Evolutionary conservation across 2,113 vertebrate species (phyloP), one percentile per base, ranked within the genome.

Genomic region (Plecotus auritus): DNA sequence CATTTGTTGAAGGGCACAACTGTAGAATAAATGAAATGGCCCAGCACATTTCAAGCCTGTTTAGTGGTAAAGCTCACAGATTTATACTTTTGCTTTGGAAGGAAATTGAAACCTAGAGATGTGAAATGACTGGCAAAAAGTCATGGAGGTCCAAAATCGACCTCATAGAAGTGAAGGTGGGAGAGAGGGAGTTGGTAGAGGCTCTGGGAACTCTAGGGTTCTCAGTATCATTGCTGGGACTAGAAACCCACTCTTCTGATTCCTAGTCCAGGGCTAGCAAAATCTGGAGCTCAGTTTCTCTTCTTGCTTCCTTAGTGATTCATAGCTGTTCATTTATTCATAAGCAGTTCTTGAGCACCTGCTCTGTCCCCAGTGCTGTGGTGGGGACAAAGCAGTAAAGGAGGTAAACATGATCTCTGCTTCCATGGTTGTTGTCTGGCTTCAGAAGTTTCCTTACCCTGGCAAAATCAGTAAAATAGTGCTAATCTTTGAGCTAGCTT

Each of bases 151-250:
- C 30, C 80, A 82, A 10, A 30, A 59, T 81, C 35, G 32, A 32
- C 13, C 35, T 74, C 2, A 9, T 66, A 61, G n/a, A 35, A 72
- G 3, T 61, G 9, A 26, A 17, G 16, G 3, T 14, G 2, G 11
- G 9, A 12, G 13, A 1, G 30, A 2, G 51, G 2, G 49, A 2
- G 51, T 17, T 16, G 37, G 4, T 7, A 2, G n/a, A 82, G 37
- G 8, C 9, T 17, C 0, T 4, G n/a, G 51, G 35, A 10, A 16
- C 16, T 10, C 18, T n/a, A 35, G 77, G 5, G 47, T 40, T 54
- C 49, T 45, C 13, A 7, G 72, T 6, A 1, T 40, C 4, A 0
- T 47, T 8, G 1, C 23, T 61, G 49, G 30, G 8, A 37, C 30
- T 12, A 3, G 70, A 51, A 51, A 32, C n/a, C 61, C 30, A 26